Base-by-base conservation (phyloP, 2,888 invertebrate species). In the Torymus aiolomorphi region DNA sequence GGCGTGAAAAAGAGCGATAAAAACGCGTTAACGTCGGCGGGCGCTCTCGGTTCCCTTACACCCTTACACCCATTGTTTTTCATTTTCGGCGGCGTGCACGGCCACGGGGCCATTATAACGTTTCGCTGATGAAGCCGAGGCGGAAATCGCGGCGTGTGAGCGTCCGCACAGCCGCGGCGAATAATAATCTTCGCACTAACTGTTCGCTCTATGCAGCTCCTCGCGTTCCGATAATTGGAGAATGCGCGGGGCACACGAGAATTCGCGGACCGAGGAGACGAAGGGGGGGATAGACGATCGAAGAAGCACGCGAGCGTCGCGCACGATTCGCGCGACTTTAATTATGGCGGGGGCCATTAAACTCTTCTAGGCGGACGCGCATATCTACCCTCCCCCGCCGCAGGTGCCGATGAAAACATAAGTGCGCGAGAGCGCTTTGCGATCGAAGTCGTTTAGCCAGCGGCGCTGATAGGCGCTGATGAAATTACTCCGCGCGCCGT, bases 301-400 rank as follows among this genome's bases (percentile, higher is more conserved):
- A 72, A 70, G 62, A 66, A 65, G 66, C 56, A 62, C 18, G 66
- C 78, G 67, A 61, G 54, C 24, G 42, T 42, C n/a, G 31, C 31
- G 20, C 3, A 10, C 52, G 24, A 66, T 56, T 42, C 13, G 65
- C 59, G 63, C 56, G 66, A 13, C 63, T 56, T 73, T 76, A 81
- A 81, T 81, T 78, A 73, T 72, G 65, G 73, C 31, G 62, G 51
- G 62, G 51, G 57, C 69, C 69, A 79, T 81, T 81, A 81, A 81
- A 81, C 63, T 81, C 73, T 81, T 79, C 76, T 79, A 70, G 76
- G 51, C 73, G 70, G 69, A 31, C 31, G 51, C 49, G 70, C n/a
- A n/a, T n/a, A n/a, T n/a, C n/a, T n/a, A n/a, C n/a, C n/a, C 73
- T 24, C 54, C 31, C 18, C 12, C 49, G 57, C 2, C 11, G 14